A percentile compares a stretch with the other conserved stretches of the same genome.
Conservation (phyloP, 2,888 invertebrate genomes). For the Anaspis maculata region DNA sequence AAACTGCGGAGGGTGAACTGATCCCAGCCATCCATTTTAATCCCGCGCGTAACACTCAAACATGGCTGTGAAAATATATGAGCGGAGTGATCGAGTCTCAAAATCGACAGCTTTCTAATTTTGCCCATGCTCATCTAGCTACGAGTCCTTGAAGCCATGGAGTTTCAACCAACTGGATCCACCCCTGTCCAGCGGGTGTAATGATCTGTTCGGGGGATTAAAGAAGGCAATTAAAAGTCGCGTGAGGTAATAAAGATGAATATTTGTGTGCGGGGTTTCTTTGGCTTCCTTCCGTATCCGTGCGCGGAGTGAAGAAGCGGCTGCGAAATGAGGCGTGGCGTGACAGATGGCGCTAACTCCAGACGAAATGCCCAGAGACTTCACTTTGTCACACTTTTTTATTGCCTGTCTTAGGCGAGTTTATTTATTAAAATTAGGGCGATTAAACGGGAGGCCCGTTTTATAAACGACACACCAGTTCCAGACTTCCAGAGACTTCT, state of each 20-base stretch:
- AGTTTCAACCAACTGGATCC: slow-evolving; percentile 6
- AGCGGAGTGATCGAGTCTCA: too few relatives aligned
- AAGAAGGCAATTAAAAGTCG: slow-evolving; percentile 35
- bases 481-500: too few relatives aligned
- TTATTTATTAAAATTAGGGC: slow-evolving; percentile 27
- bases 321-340: slow-evolving; percentile 35
- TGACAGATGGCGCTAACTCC: slow-evolving; percentile 35
- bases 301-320: slow-evolving; percentile 30
- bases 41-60: too few relatives aligned
- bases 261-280: slow-evolving; percentile 29
- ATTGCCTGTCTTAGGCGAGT: slow-evolving; percentile 26
- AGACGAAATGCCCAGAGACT: slow-evolving; percentile 28
- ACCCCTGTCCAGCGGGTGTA: slow-evolving; percentile 15
- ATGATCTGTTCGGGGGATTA: slow-evolving; percentile 32
- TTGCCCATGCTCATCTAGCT: not conserved
- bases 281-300: slow-evolving; percentile 24
- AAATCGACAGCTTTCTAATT: too few relatives aligned
- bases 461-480: slow-evolving; percentile 12
- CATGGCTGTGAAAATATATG: too few relatives aligned
- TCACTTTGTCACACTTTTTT: slow-evolving; percentile 34
- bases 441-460: slow-evolving; percentile 12
- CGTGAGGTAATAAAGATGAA: slow-evolving; percentile 35
- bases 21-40: too few relatives aligned
- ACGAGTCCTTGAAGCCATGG: not conserved
- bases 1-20: too few relatives aligned